A percentile compares a stretch with the other conserved stretches of the same genome.
phyloP scores from a whole-genome alignment of 2,888 invertebrate genomes.

The Amblyjoppa fuscipennis region DNA sequence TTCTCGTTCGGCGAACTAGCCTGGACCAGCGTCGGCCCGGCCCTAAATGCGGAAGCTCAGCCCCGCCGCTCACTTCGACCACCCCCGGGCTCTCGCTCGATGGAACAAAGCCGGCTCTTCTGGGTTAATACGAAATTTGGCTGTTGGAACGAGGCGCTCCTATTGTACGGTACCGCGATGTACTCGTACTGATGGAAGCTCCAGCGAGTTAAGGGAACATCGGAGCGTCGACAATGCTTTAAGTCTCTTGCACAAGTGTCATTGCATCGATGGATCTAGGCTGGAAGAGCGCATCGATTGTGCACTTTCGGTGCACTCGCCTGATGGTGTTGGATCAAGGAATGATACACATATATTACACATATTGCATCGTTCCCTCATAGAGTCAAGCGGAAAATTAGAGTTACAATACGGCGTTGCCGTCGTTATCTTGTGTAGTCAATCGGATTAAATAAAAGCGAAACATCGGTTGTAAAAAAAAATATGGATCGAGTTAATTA shows the following conservation, averaged over 20 bases:
- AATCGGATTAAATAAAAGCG: not conserved
- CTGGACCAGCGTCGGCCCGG: conserved; percentile 46
- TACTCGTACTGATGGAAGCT: conserved; percentile 27
- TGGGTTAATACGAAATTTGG: conserved; percentile 69
- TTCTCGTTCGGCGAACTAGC: conserved; percentile 71
- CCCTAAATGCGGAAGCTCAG: conserved; percentile 24
- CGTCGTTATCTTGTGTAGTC: not conserved
- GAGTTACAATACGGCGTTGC: not conserved
- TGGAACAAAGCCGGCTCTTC: conserved; percentile 65
- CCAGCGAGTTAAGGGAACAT: conserved; percentile 24
- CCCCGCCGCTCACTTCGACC: conserved; percentile 38
- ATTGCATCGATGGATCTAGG: not conserved
- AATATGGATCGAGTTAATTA: not conserved
- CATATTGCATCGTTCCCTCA: not conserved
- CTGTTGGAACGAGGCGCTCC: conserved; percentile 55
- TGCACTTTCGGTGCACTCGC: not conserved
- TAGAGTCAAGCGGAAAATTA: not conserved
- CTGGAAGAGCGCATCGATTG: not conserved
- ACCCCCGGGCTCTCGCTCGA: conserved; percentile 49
- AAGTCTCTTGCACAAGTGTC: conserved; percentile 19
- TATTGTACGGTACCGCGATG: conserved; percentile 1
- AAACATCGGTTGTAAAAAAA: not conserved
- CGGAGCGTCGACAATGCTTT: conserved; percentile 18
- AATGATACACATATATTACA: not conserved
- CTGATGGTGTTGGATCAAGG: not conserved